phyloP scores from a whole-genome alignment of 1,140 invertebrate genomes.

The Drosophila orosa region DNA sequence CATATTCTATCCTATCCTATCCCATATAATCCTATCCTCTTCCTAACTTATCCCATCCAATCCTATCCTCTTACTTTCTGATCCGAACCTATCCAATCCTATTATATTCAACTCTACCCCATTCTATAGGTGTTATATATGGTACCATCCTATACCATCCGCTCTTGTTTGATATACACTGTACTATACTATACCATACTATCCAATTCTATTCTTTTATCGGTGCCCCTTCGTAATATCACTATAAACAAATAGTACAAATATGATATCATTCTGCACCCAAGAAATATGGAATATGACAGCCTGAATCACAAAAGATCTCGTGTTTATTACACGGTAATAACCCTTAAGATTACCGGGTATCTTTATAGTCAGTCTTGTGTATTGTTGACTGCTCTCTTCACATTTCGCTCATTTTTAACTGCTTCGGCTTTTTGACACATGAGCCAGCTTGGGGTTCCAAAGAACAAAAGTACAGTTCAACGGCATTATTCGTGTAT shows the following conservation, averaged over 20 bases:
- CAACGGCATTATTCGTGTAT: background rate
- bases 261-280: background rate
- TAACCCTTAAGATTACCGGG: slow-evolving; percentile 5
- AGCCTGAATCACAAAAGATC: slow-evolving; percentile 4
- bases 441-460: slow-evolving; percentile 2
- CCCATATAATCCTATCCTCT: too few species aligned
- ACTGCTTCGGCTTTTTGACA: slow-evolving; percentile 1
- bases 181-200: too few species aligned
- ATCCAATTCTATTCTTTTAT: background rate
- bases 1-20: too few species aligned
- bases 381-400: background rate
- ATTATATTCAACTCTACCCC: background rate
- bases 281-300: background rate
- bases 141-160: background rate
- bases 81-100: background rate
- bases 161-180: too few species aligned
- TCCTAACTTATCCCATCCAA: too few species aligned
- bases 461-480: slow-evolving; percentile 7
- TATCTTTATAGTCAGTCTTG: slow-evolving; percentile 18
- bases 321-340: background rate
- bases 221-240: background rate
- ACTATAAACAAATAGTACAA: background rate
- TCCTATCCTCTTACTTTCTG: too few species aligned
- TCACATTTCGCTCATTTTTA: background rate
- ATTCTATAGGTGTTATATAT: too few species aligned